Percentiles rank a stretch among this genome's conserved stretches.
Evolutionary conservation across 2,888 invertebrate species (phyloP).

Genomic region (Leptinotarsa peninsularis): DNA sequence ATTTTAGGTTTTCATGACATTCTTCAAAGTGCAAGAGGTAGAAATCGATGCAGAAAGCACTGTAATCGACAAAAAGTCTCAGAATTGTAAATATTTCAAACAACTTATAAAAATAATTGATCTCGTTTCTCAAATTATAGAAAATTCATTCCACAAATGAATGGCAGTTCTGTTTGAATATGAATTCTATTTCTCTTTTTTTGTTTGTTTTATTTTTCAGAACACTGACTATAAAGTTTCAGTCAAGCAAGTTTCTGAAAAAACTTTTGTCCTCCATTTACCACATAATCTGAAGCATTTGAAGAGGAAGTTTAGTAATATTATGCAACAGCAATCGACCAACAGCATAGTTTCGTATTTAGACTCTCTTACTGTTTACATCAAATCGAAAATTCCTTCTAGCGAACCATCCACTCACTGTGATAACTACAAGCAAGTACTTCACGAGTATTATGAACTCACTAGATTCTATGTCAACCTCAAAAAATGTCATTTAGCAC

Average conservation of each 20-base stretch:
- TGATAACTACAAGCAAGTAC: slow-evolving; percentile 48
- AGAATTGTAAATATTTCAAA: too few species aligned
- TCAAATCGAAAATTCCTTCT: slow-evolving; percentile 38
- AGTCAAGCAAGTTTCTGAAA: slow-evolving; percentile 37
- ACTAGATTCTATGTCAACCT: slow-evolving; percentile 55
- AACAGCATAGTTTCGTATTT: slow-evolving; percentile 47
- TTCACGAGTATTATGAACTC: slow-evolving; percentile 56
- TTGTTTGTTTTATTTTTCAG: slow-evolving; percentile 42
- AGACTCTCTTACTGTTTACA: slow-evolving; percentile 47
- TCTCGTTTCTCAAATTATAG: too few species aligned
- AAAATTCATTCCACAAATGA: too few species aligned
- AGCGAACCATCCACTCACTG: slow-evolving; percentile 38
- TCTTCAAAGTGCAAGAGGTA: too few species aligned
- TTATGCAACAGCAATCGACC: slow-evolving; percentile 12
- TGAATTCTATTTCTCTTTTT: not conserved
- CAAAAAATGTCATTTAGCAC: slow-evolving; percentile 47
- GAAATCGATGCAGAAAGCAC: too few species aligned
- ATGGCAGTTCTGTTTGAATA: not conserved
- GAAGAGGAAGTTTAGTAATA: slow-evolving; percentile 37
- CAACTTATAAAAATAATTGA: too few species aligned
- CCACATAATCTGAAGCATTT: slow-evolving; percentile 21
- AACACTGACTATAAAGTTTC: slow-evolving; percentile 50
- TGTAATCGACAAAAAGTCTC: too few species aligned
- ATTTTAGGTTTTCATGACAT: too few species aligned
- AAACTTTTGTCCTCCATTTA: slow-evolving; percentile 37